phyloP scores from a whole-genome alignment of 2,797 vertebrate species.

The Limosa lapponica region DNA sequence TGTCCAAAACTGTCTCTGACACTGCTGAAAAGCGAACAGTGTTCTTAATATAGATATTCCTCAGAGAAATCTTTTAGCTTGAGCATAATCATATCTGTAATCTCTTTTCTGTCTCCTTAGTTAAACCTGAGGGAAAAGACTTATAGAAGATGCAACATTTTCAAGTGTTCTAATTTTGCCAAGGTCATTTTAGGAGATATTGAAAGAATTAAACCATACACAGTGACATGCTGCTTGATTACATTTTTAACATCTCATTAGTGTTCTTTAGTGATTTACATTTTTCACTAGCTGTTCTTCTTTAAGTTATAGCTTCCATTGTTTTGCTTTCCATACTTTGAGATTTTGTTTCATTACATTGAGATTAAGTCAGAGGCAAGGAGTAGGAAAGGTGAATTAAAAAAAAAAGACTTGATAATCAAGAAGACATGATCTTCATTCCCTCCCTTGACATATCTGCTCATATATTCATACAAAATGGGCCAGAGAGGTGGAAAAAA shows the following conservation, averaged over 20 bases:
- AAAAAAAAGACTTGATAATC: slow-evolving; percentile 3
- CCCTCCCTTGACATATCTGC: neutral
- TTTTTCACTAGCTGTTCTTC: neutral
- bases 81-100: slow-evolving; percentile 7
- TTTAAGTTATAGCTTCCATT: neutral
- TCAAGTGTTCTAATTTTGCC: neutral
- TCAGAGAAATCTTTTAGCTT: neutral
- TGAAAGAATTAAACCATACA: neutral
- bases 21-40: neutral
- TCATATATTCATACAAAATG: slow-evolving; percentile 14
- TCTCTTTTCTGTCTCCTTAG: neutral
- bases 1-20: neutral
- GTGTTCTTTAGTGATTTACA: neutral
- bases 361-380: neutral
- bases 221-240: neutral
- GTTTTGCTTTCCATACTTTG: neutral
- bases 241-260: slow-evolving; percentile 2
- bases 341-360: neutral
- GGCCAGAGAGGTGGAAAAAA: neutral
- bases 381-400: slow-evolving; percentile 11
- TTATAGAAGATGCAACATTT: neutral
- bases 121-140: neutral
- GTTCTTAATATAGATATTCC: slow-evolving; percentile 8
- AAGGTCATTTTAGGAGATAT: neutral
- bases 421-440: slow-evolving; percentile 22